Evolutionary conservation across 2,888 invertebrate genomes (phyloP), one percentile per base, ranked within the genome.

Genomic region (Drosophila eohydei): DNA sequence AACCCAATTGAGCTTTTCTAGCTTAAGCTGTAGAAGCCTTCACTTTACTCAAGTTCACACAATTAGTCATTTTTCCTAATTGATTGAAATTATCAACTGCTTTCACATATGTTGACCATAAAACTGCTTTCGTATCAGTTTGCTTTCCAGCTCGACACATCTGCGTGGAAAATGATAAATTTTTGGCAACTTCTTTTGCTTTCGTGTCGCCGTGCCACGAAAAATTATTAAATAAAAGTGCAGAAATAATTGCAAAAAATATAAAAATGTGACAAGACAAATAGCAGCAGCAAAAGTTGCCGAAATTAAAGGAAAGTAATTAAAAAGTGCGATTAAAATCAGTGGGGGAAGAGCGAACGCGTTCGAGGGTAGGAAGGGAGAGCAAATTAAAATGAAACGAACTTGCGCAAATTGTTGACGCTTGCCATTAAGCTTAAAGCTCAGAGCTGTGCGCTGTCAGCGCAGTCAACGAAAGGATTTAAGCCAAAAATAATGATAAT

Each of bases 231-330:
- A 78, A 84, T 70, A 72, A 75, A 78, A 71, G 65, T 72, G 68
- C 67, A 62, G 65, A 81, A 81, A 84, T 78, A 82, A 83, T 83
- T 76, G 54, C 40, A 55, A 48, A 16, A 48, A 48, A 48, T n/a
- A 8, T 28, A 54, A 68, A 74, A 59, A 52, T 77, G 71, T 81
- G 78, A 80, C 88, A 78, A 73, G 72, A 69, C 69, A 69, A 73
- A 75, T 76, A 67, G 72, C 63, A 71, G 66, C 71, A 56, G 64
- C 71, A 75, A 88, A 79, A 88, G 75, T 82, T 88, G 71, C 74
- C 78, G 48, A 84, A 84, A 85, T 85, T 74, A 83, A 88, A 86
- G 84, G 73, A 85, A 88, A 85, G 88, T 85, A 85, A 85, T 85
- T 88, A 85, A 86, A 87, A 85, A 88, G 84, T 88, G 79, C 79